These are phyloP conservation scores for Pinctada fucata DNA, from an alignment of 2,888 invertebrate genomes.

Conservation along the genomic window DNA sequence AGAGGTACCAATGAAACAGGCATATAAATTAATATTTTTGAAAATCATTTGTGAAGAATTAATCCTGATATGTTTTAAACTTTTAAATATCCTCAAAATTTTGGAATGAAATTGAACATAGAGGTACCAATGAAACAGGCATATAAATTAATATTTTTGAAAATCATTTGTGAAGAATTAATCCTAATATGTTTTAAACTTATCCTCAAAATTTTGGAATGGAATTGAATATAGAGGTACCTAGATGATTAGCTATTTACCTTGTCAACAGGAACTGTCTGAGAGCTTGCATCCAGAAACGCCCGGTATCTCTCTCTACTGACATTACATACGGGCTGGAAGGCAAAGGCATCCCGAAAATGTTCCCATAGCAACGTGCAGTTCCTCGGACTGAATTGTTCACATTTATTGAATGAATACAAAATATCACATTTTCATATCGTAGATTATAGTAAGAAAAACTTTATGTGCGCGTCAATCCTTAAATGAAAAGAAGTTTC, in stretches of 20 bases:
- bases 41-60: too few species aligned
- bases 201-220: too few species aligned
- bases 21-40: too few species aligned
- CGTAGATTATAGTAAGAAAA: background rate
- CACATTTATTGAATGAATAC: background rate
- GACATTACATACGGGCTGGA: slow-evolving; percentile 13
- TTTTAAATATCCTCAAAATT: too few species aligned
- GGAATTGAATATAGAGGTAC: too few species aligned
- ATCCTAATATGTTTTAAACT: too few species aligned
- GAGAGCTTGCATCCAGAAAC: slow-evolving; percentile 4
- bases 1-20: too few species aligned
- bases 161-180: too few species aligned
- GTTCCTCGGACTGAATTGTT: background rate
- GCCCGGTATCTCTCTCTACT: background rate
- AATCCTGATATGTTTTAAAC: too few species aligned
- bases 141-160: too few species aligned
- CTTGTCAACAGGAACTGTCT: slow-evolving; percentile 7
- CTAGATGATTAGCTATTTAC: background rate
- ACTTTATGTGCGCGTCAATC: background rate
- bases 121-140: too few species aligned
- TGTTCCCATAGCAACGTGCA: slow-evolving; percentile 17
- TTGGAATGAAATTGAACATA: too few species aligned
- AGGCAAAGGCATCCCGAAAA: slow-evolving; percentile 19
- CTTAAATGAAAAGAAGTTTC: background rate
- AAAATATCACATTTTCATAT: background rate